Percentiles rank a stretch among this genome's conserved stretches.
Conservation (phyloP, 2,113 vertebrate genomes). For the Otus sunia region DNA sequence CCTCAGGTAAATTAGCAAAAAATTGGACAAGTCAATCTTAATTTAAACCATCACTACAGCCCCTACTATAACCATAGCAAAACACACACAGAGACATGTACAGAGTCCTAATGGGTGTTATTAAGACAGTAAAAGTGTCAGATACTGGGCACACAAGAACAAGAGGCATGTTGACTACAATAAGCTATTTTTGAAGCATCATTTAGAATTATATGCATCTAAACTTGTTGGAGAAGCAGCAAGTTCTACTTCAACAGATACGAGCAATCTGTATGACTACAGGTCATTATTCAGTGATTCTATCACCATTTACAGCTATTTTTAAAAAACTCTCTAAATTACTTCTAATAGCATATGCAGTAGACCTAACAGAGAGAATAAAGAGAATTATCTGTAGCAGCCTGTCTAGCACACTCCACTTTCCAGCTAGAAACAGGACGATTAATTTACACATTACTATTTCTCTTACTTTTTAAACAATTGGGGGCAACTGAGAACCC, state of each 20-base stretch:
- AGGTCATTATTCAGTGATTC: not conserved
- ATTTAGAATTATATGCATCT: not conserved
- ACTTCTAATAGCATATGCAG: not conserved
- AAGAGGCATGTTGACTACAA: not conserved
- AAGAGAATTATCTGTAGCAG: not conserved
- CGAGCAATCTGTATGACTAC: not conserved
- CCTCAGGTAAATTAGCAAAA: not conserved
- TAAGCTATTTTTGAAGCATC: not conserved
- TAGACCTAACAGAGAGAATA: not conserved
- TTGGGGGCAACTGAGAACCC: not conserved
- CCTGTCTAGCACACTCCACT: not conserved
- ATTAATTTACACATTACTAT: not conserved
- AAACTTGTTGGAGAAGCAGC: not conserved
- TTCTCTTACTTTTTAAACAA: not conserved
- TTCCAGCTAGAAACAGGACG: not conserved
- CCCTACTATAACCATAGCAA: not conserved
- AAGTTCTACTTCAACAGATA: not conserved
- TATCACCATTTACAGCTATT: not conserved
- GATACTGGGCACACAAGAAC: not conserved
- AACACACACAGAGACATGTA: rapidly evolving
- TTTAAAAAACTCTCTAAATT: not conserved
- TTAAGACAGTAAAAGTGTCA: not conserved
- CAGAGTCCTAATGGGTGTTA: not conserved
- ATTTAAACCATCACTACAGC: not conserved
- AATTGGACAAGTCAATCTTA: not conserved